phyloP scores from a whole-genome alignment of 2,797 vertebrate species.

The Macropus fuliginosus region DNA sequence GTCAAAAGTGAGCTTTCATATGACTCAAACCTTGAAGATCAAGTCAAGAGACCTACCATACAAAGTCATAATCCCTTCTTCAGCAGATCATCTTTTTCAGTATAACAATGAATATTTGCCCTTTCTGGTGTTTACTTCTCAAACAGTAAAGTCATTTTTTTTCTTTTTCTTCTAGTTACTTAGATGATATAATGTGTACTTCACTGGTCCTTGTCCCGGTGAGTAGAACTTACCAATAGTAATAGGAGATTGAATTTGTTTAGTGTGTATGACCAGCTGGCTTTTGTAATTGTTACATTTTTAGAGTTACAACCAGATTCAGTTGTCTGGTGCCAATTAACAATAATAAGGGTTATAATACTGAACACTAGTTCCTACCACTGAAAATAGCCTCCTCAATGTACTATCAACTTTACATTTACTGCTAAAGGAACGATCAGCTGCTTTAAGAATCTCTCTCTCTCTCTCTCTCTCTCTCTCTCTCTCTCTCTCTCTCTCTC shows the following conservation, averaged over 20 bases:
- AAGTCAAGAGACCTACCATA: not conserved
- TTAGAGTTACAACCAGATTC: slow-evolving; percentile 45
- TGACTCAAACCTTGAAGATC: not conserved
- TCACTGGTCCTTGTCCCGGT: slow-evolving; percentile 15
- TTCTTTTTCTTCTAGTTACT: slow-evolving; percentile 23
- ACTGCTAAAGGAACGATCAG: slow-evolving; percentile 47
- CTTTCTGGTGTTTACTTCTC: not conserved
- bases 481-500: too few relatives aligned
- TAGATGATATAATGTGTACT: not conserved
- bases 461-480: not conserved
- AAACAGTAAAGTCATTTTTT: slow-evolving; percentile 35
- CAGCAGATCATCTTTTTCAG: not conserved
- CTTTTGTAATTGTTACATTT: slow-evolving; percentile 54
- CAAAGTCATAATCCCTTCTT: not conserved
- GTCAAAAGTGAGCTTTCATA: not conserved
- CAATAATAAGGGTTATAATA: slow-evolving; percentile 60
- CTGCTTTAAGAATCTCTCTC: slow-evolving; percentile 45
- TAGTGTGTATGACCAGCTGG: slow-evolving; percentile 23
- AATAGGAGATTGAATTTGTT: slow-evolving; percentile 47
- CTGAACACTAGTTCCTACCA: not conserved
- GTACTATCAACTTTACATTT: slow-evolving; percentile 52
- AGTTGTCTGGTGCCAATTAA: slow-evolving; percentile 66
- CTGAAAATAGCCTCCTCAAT: slow-evolving; percentile 59
- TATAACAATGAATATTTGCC: not conserved
- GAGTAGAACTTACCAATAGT: slow-evolving; percentile 30